These are phyloP conservation scores for Thalassarche chlororhynchos DNA, from an alignment of 2,113 vertebrate genomes.

Conservation along the genomic window DNA sequence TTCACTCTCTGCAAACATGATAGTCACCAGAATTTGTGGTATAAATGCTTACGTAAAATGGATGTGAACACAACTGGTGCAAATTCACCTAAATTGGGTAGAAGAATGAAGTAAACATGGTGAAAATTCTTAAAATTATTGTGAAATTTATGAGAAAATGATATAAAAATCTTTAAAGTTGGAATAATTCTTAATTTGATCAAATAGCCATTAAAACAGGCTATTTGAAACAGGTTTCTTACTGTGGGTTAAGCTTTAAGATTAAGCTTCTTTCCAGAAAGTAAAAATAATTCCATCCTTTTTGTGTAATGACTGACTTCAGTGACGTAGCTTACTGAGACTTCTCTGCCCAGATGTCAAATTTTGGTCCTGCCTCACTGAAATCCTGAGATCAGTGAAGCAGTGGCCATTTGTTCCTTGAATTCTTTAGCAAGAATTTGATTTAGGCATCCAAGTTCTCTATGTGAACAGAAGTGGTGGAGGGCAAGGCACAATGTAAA, in stretches of 20 bases:
- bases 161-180: not conserved
- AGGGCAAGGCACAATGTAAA: not conserved
- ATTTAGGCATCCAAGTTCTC: not conserved
- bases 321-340: not conserved
- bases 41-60: not conserved
- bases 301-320: not conserved
- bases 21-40: not conserved
- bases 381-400: not conserved
- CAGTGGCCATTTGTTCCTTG: not conserved
- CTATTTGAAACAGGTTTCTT: not conserved
- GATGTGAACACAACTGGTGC: not conserved
- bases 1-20: not conserved
- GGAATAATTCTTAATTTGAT: not conserved
- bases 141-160: not conserved
- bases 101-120: not conserved
- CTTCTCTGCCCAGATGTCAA: not conserved
- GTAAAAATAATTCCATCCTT: not conserved
- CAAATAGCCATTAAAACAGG: not conserved
- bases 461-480: not conserved
- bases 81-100: not conserved
- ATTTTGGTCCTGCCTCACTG: not conserved
- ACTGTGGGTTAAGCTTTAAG: not conserved
- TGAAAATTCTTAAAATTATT: not conserved
- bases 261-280: not conserved
- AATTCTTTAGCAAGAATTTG: not conserved